phyloP scores from a whole-genome alignment of 2,797 vertebrate species.

The Buceros bicornis region DNA sequence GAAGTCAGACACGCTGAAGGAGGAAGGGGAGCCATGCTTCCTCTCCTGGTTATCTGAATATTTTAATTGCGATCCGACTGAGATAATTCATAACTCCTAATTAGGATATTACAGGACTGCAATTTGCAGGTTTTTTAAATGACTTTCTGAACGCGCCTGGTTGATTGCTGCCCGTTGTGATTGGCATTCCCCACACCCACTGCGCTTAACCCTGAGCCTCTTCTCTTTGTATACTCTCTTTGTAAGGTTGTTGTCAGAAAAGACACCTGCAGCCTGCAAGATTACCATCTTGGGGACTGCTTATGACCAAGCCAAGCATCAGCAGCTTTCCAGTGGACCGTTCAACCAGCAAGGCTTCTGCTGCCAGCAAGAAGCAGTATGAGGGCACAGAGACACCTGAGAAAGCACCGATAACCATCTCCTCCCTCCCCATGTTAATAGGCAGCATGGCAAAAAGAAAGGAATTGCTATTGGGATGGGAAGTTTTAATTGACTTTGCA shows the following conservation, averaged over 20 bases:
- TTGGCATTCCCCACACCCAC: not conserved
- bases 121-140: not conserved
- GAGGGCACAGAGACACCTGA: not conserved
- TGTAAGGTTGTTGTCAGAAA: accelerated
- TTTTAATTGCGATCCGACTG: not conserved
- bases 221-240: not conserved
- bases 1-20: not conserved
- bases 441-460: not conserved
- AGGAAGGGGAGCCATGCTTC: not conserved
- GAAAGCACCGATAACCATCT: not conserved
- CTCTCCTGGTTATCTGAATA: not conserved
- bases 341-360: not conserved
- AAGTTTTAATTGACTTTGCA: not conserved
- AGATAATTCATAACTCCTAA: not conserved
- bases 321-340: not conserved
- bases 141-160: not conserved
- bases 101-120: not conserved
- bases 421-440: not conserved
- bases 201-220: not conserved
- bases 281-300: not conserved
- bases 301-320: not conserved
- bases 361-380: not conserved
- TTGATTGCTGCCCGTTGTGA: not conserved
- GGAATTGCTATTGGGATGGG: not conserved
- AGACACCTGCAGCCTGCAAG: not conserved